Conservation (phyloP, 2,888 invertebrate species). For the Hymenopus coronatus region DNA sequence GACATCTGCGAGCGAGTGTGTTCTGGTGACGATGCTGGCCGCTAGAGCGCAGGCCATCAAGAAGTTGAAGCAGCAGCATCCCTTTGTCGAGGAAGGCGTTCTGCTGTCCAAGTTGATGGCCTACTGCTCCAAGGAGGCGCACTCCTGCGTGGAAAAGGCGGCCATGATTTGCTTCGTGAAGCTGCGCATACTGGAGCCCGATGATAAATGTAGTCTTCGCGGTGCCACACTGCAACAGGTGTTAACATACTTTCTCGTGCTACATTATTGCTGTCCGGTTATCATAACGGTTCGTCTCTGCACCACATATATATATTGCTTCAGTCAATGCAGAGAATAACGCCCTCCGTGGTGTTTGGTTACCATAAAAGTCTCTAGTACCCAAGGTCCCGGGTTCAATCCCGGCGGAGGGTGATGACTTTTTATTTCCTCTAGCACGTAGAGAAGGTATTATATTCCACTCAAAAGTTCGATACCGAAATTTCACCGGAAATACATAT, state of each 20-base stretch:
- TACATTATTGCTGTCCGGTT: not conserved
- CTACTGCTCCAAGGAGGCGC: conserved; percentile 86
- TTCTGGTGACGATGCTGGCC: conserved; percentile 87
- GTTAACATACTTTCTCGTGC: conserved; percentile 24
- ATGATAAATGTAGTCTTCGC: conserved; percentile 75
- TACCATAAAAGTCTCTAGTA: too few relatives aligned
- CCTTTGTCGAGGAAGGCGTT: conserved; percentile 85
- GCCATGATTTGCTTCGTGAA: conserved; percentile 94
- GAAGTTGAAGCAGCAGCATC: conserved; percentile 77
- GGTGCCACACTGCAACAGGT: conserved; percentile 79
- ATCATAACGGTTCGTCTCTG: too few relatives aligned
- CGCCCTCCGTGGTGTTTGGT: too few relatives aligned
- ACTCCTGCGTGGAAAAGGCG: conserved; percentile 90
- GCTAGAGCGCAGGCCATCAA: conserved; percentile 88
- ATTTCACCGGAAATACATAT: too few relatives aligned
- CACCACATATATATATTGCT: too few relatives aligned
- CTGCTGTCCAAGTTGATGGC: conserved; percentile 91
- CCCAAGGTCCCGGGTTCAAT: too few relatives aligned
- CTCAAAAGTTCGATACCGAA: too few relatives aligned
- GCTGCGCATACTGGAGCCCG: conserved; percentile 82
- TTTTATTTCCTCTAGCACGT: too few relatives aligned
- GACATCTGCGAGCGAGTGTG: conserved; percentile 95
- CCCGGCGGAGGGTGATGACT: too few relatives aligned
- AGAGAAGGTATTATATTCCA: too few relatives aligned
- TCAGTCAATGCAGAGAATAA: too few relatives aligned